Evolutionary conservation across 2,113 vertebrate genomes (phyloP).

Genomic region (Ptilonorhynchus violaceus): DNA sequence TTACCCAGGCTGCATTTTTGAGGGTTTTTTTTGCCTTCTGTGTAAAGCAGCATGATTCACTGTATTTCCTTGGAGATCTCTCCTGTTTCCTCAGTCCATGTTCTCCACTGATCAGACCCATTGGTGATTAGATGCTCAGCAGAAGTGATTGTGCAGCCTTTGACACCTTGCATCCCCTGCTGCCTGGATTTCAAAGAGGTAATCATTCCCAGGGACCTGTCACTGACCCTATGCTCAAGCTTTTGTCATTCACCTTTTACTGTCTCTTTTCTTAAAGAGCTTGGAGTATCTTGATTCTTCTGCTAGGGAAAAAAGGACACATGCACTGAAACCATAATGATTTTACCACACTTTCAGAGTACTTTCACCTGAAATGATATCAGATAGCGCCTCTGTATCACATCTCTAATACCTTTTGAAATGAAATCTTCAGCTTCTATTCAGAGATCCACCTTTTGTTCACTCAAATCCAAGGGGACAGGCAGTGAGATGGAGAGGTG

Average conservation of each 20-base stretch:
- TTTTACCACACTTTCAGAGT: background rate
- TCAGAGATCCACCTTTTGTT: background rate
- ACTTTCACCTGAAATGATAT: background rate
- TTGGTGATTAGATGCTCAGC: constrained; percentile 28
- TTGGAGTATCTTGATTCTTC: constrained; percentile 20
- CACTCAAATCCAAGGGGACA: background rate
- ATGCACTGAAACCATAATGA: background rate
- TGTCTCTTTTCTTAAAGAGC: constrained; percentile 22
- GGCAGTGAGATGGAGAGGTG: background rate
- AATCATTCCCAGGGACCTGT: constrained; percentile 29
- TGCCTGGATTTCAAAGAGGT: constrained; percentile 28
- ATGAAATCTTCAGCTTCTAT: background rate
- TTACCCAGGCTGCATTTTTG: background rate
- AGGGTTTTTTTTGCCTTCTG: background rate
- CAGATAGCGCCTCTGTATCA: background rate
- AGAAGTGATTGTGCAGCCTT: constrained; percentile 7
- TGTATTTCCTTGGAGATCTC: background rate
- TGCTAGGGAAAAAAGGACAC: background rate
- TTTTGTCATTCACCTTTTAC: constrained; percentile 38
- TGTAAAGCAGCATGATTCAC: background rate
- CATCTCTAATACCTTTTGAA: background rate
- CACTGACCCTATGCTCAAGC: constrained; percentile 16
- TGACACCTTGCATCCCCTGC: constrained; percentile 15
- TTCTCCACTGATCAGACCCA: constrained; percentile 28
- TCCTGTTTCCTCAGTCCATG: background rate